Evolutionary conservation across 2,797 vertebrate species (phyloP), one percentile per base, ranked within the genome.

Genomic region (Fratercula arctica): DNA sequence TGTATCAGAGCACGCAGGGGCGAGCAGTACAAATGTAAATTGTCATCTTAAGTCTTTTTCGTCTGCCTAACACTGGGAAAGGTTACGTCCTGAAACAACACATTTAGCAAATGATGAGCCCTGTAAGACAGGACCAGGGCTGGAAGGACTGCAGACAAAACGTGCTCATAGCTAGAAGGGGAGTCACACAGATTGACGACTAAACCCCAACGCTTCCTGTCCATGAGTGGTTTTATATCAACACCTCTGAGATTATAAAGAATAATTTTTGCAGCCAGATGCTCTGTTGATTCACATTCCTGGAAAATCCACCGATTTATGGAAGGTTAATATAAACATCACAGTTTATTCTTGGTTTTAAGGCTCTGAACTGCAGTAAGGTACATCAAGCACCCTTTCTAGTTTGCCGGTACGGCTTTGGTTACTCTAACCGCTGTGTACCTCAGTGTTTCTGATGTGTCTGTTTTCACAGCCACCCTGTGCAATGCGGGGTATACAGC

Each of bases 201-300:
- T 68, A 80, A 93, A 89, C 56, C 20, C 72, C 72, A 60, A 29
- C 2, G 2, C 53, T 87, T 87, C 53, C 75, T 79, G 33, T 73
- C 63, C 28, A 0, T 48, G 16, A 53, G 59, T 60, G 60, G 35
- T 94, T 90, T 77, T 35, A 21, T 51, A 66, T 19, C 79, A 53
- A 75, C 33, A 35, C n/a, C 24, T 91, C 81, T 78, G 72, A 87
- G 84, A 68, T 56, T 92, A 78, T 51, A 84, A 88, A 87, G 54
- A 87, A 61, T 37, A 85, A 79, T 92, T 93, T 89, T 89, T 96
- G 51, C 66, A 85, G 67, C 83, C 84, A 90, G 85, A 89, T 82
- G 24, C 24, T 91, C 66, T 67, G 50, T 79, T 81, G 73, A 93
- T 94, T 90, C 93, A 70, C 23, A 14, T 76, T 95, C 25, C 60